A percentile compares a stretch with the other conserved stretches of the same genome.
Conservation (phyloP, 35 echinoderm and acorn worm genomes). For the Anneissia japonica region DNA sequence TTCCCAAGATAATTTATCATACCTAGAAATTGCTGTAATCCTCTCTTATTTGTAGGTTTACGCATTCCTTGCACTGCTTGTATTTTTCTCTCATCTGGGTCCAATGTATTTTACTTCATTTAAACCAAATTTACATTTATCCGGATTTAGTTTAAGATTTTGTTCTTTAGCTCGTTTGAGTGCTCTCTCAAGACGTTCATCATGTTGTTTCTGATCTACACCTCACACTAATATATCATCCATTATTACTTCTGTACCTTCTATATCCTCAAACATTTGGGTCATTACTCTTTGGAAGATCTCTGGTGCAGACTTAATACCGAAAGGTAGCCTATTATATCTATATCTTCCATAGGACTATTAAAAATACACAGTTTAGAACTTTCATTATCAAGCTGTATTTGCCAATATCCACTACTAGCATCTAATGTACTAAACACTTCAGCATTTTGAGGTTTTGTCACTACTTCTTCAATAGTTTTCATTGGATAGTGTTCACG, state of each 20-base stretch:
- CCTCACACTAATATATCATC: conserved; percentile 30
- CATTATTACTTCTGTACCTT: background rate
- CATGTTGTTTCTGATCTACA: background rate
- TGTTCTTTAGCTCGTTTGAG: no score
- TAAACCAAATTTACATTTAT: no score
- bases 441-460: conserved; percentile 15
- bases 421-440: conserved; percentile 42
- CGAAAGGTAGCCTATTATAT: conserved; percentile 22
- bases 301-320: conserved; percentile 22
- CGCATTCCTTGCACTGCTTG: no score
- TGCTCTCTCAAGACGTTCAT: background rate
- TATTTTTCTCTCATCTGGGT: no score
- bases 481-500: conserved; percentile 43
- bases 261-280: no score
- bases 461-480: conserved; percentile 46
- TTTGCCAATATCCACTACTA: conserved; percentile 55
- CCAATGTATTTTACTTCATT: no score
- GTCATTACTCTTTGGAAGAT: conserved; percentile 45
- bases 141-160: no score
- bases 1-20: no score
- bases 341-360: conserved; percentile 31
- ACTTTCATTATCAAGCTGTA: conserved; percentile 47
- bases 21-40: no score
- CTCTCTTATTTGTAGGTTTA: no score
- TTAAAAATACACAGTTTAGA: conserved; percentile 66